phyloP scores from a whole-genome alignment of 1,140 invertebrate genomes.

The Heliconius eleuchia region DNA sequence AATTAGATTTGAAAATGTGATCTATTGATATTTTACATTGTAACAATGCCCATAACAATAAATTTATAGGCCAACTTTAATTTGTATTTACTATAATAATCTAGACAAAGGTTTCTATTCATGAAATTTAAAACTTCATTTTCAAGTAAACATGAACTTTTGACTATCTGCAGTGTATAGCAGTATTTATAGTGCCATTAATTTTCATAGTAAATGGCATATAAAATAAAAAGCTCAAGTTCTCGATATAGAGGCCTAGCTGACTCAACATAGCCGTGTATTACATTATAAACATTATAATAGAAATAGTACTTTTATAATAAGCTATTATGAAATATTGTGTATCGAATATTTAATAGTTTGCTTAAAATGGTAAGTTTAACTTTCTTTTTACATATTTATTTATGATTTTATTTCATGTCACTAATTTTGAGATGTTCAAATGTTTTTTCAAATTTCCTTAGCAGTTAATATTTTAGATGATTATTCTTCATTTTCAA shows the following conservation, averaged over 20 bases:
- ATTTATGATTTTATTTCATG: no score
- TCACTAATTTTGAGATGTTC: no score
- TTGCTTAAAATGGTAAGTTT: background rate
- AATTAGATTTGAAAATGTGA: background rate
- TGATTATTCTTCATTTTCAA: background rate
- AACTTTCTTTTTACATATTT: no score
- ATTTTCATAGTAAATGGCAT: background rate
- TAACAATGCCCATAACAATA: background rate
- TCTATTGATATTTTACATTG: background rate
- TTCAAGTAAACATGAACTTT: background rate
- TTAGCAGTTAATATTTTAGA: no score
- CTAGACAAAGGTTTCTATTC: background rate
- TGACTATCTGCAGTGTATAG: background rate
- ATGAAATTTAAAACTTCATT: background rate
- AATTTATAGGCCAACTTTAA: background rate
- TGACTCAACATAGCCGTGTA: conserved; percentile 23
- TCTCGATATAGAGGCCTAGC: conserved; percentile 45
- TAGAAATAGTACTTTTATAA: conserved; percentile 38
- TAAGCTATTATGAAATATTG: conserved; percentile 19
- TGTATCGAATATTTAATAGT: background rate
- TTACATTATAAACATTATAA: conserved; percentile 41
- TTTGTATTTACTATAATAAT: background rate
- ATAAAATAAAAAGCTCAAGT: conserved; percentile 36
- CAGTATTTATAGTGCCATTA: background rate
- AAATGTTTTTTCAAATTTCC: no score